Base-by-base conservation (phyloP, 2,113 vertebrate genomes). In the Pelecanoides urinatrix region DNA sequence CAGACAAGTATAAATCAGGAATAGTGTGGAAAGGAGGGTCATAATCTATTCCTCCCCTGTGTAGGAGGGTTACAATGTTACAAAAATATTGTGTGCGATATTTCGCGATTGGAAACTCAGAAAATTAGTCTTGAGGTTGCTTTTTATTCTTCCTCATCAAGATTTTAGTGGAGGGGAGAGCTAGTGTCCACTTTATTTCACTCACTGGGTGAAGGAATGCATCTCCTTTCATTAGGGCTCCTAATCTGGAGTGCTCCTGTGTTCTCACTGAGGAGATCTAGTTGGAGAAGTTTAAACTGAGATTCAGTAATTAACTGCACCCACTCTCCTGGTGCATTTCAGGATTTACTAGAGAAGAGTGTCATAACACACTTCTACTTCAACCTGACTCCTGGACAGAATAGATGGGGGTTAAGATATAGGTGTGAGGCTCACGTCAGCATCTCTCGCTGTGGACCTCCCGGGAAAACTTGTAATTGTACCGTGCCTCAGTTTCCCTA, bases 1-100 rank as follows among this genome's bases (percentile, higher is more conserved):
- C 62, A 50, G 36, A 79, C 2, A 11, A 36, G 20, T 81, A 82
- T 95, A 94, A 95, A 96, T 81, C 86, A 97, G n/a, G 22, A 87
- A 58, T 4, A 85, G 30, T 26, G 26, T 75, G 80, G 71, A 85
- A 85, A 36, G 8, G 11, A 88, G 26, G 42, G 40, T 70, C 62
- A 85, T 67, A 85, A 87, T 78, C 45, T 87, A 78, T 91, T 73
- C 50, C 18, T 77, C 42, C 27, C 36, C 13, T 63, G n/a, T 55
- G 67, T 2, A 8, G 45, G 66, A 87, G 80, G 70, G 86, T 53
- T 85, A 78, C 7, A 49, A 21, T 30, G 70, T 62, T 87, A 92
- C 44, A 73, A 71, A 93, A 95, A 85, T 75, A 94, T 72, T 82
- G 17, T 38, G 26, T 87, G 66, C 30, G 70, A 58, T 85, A 70